Conservation (phyloP, 1,140 invertebrate species). For the Formica exsecta region DNA sequence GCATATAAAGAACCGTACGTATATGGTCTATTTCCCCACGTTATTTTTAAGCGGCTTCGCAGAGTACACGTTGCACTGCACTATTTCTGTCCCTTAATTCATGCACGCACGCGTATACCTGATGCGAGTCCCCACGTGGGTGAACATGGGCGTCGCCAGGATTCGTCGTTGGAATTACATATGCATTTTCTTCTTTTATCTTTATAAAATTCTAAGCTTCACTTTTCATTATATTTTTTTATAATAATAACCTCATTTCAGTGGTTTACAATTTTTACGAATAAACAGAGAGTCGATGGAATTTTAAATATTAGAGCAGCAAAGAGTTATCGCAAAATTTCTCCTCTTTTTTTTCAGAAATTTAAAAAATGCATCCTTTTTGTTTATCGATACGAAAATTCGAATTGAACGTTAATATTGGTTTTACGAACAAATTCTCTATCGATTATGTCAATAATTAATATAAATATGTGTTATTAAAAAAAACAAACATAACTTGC, state of each 20-base stretch:
- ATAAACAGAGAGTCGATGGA: neutral
- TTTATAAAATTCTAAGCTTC: neutral
- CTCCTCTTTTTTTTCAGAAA: neutral
- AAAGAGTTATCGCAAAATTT: neutral
- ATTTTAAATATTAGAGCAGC: neutral
- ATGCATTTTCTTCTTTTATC: neutral
- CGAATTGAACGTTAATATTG: neutral
- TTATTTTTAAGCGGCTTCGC: conserved; percentile 45
- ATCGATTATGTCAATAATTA: neutral
- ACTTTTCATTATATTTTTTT: neutral
- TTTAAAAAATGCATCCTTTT: neutral
- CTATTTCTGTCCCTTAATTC: conserved; percentile 50
- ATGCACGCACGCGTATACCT: neutral
- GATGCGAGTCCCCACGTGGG: neutral
- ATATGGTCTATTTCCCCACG: conserved; percentile 48
- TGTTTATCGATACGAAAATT: neutral
- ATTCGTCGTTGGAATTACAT: neutral
- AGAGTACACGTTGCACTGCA: neutral
- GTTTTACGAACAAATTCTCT: too few species aligned
- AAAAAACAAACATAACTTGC: too few species aligned
- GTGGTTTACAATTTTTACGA: neutral
- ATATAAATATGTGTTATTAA: neutral
- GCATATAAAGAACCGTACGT: conserved; percentile 33
- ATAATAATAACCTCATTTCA: neutral
- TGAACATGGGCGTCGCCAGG: neutral